Evolutionary conservation across 2,888 invertebrate genomes (phyloP).

Genomic region (Caenorhabditis japonica): DNA sequence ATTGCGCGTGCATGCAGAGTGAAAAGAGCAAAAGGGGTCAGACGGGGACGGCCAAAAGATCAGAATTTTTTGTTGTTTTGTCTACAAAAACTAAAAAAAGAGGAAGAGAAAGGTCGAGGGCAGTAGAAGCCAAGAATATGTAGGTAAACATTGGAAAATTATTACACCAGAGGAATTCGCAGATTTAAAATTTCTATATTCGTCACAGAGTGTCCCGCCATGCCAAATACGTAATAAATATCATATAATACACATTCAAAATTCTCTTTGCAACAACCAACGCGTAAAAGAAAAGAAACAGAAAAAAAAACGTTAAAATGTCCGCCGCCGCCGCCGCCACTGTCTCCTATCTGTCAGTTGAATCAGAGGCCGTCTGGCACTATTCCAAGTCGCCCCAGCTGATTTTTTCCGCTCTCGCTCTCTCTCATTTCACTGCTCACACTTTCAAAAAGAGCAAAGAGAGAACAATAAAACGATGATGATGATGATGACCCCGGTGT

Average conservation of each 20-base stretch:
- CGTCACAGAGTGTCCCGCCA: no score
- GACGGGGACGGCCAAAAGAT: constrained; percentile 3
- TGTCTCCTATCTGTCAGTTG: background rate
- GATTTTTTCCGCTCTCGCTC: background rate
- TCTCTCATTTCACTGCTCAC: background rate
- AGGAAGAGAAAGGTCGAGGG: background rate
- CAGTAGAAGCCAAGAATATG: background rate
- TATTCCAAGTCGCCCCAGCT: background rate
- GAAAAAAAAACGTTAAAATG: no score
- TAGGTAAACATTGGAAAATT: no score
- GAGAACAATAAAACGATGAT: background rate
- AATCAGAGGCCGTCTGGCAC: background rate
- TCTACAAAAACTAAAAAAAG: constrained; percentile 1
- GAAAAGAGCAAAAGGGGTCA: background rate
- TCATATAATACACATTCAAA: no score
- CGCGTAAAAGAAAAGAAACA: no score
- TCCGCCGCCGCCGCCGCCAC: no score
- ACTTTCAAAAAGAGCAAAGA: background rate
- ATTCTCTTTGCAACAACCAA: no score
- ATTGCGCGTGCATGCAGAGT: no score
- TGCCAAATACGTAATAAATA: no score
- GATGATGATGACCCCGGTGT: no score
- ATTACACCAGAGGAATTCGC: no score
- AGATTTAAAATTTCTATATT: no score
- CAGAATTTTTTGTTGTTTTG: constrained; percentile 9